Percentiles rank a stretch among this genome's conserved stretches.
phyloP scores from a whole-genome alignment of 1,140 invertebrate genomes.

The Tetramorium parvispinum region DNA sequence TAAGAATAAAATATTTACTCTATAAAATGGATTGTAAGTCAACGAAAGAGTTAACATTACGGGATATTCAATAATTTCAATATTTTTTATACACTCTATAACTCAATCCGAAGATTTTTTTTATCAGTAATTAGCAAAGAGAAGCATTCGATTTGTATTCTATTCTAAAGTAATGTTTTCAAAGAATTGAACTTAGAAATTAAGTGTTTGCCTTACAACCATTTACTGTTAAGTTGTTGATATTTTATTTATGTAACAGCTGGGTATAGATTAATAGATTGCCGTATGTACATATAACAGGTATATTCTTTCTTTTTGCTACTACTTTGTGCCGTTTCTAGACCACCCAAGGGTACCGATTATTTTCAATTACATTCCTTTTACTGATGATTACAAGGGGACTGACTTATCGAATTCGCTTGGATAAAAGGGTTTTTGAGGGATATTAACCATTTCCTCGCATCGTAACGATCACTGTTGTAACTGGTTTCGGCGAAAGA shows the following conservation, averaged over 20 bases:
- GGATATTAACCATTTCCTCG: background rate
- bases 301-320: background rate
- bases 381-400: background rate
- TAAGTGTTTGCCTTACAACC: background rate
- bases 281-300: background rate
- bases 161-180: background rate
- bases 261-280: background rate
- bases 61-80: background rate
- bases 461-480: background rate
- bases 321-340: background rate
- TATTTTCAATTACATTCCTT: background rate
- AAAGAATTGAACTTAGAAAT: background rate
- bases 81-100: background rate
- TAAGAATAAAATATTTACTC: background rate
- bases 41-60: background rate
- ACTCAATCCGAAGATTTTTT: background rate
- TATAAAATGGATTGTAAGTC: background rate
- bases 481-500: slow-evolving; percentile 31
- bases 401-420: background rate
- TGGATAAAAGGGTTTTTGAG: background rate
- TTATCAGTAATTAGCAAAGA: background rate
- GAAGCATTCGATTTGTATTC: background rate
- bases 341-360: background rate
- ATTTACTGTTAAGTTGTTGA: background rate
- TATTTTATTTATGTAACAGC: background rate